phyloP scores from a whole-genome alignment of 2,113 vertebrate species.

The Amblyopsis rosae region DNA sequence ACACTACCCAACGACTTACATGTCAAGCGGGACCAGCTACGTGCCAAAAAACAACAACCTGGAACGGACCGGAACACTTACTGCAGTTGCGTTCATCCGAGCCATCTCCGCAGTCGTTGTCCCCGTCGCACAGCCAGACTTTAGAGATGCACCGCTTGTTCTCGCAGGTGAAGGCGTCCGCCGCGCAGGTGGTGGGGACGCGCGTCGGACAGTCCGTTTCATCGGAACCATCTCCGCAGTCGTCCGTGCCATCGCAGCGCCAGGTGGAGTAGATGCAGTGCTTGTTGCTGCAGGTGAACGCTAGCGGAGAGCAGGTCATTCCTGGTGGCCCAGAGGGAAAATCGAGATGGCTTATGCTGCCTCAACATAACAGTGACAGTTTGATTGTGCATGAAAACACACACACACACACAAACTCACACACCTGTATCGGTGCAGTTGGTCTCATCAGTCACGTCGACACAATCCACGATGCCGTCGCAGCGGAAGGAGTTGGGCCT shows the following conservation, averaged over 20 bases:
- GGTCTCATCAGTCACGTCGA: slow-evolving; percentile 70
- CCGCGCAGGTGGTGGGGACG: slow-evolving; percentile 53
- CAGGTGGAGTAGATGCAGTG: slow-evolving; percentile 63
- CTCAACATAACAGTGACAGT: no score
- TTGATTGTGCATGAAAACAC: no score
- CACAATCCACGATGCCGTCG: slow-evolving; percentile 64
- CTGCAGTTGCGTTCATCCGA: slow-evolving; percentile 74
- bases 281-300: slow-evolving; percentile 72
- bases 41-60: background rate
- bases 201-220: slow-evolving; percentile 66
- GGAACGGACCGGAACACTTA: slow-evolving; percentile 37
- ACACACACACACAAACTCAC: background rate
- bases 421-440: slow-evolving; percentile 71
- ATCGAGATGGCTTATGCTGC: no score
- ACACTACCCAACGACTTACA: background rate
- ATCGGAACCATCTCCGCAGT: slow-evolving; percentile 74
- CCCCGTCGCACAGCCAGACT: slow-evolving; percentile 61
- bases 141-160: slow-evolving; percentile 62
- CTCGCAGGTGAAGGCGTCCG: slow-evolving; percentile 56
- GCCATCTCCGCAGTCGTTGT: slow-evolving; percentile 69
- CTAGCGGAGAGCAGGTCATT: slow-evolving; percentile 61
- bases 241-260: slow-evolving; percentile 72
- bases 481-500: slow-evolving; percentile 65
- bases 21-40: no score
- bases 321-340: slow-evolving; percentile 35